Base-by-base conservation (phyloP, 2,888 invertebrate genomes). In the Ophonus ardosiacus region DNA sequence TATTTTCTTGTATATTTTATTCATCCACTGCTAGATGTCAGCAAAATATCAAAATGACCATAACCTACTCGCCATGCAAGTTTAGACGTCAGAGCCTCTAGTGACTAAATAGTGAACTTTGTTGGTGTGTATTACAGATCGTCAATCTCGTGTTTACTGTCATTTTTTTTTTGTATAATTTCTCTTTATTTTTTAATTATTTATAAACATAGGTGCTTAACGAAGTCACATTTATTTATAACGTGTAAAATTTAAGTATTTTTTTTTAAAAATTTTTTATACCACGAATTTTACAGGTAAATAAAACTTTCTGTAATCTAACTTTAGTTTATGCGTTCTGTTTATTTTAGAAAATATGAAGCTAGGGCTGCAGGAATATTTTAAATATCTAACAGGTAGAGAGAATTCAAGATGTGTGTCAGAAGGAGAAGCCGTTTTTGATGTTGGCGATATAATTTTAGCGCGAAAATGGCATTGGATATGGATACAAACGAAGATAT, bases 371-470 rank as follows among this genome's bases (percentile, higher is more conserved):
- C n/a, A 15, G 57, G 74, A 74, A 17, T 43, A 74, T 43, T 43
- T 74, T 74, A 6, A 74, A 43, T 74, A 74, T 74, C 13, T 74
- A 40, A 15, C 15, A 40, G 7, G 24, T 43, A 8, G 15, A 40
- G 43, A 43, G 8, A 74, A 18, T 0, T 43, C 74, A 0, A 43
- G 74, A 43, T 43, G n/a, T 40, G 43, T 74, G 7, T 7, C 17
- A 43, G 74, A 17, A 21, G 43, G 15, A 24, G 21, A 63, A 21
- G 43, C 15, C 31, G 43, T 74, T 43, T 40, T 74, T 15, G 15
- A 40, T 31, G 74, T 43, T 10, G 74, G 74, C 17, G 43, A 74
- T 21, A 74, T 71, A 1, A 71, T 74, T 74, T 74, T 31, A 51
- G n/a, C 43, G 74, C 21, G 74, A 43, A 7, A 24, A 43, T n/a